Conservation (phyloP, 2,797 vertebrate species). For the Myioborus miniatus region DNA sequence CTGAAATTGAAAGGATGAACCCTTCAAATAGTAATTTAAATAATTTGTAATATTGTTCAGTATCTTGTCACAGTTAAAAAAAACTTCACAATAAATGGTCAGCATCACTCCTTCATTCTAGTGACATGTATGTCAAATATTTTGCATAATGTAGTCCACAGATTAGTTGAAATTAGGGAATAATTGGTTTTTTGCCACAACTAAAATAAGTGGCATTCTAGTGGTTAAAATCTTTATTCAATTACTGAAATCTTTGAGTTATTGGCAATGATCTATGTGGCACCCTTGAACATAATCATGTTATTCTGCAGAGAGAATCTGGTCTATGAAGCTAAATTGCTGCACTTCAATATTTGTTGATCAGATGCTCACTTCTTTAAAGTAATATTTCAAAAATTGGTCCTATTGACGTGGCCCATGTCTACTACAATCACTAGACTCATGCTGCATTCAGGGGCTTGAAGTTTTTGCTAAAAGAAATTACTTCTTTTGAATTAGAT, state of each 20-base stretch:
- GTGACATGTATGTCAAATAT: background rate
- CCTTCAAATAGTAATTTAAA: background rate
- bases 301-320: background rate
- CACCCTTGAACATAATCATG: background rate
- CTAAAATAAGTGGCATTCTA: background rate
- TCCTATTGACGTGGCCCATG: accelerated
- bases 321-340: background rate
- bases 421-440: background rate
- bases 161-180: background rate
- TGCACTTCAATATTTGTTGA: background rate
- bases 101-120: background rate
- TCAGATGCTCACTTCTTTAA: background rate
- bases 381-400: background rate
- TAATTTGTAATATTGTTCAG: background rate
- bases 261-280: background rate
- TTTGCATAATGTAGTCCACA: background rate
- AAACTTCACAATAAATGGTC: background rate
- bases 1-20: background rate
- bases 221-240: background rate
- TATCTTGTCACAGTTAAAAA: background rate
- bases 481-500: background rate
- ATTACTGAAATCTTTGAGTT: background rate
- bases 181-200: background rate
- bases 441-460: background rate
- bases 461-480: background rate